Evolutionary conservation across 64 coral and sea anemone genomes (phyloP).

Genomic region (Stylophora pistillata): DNA sequence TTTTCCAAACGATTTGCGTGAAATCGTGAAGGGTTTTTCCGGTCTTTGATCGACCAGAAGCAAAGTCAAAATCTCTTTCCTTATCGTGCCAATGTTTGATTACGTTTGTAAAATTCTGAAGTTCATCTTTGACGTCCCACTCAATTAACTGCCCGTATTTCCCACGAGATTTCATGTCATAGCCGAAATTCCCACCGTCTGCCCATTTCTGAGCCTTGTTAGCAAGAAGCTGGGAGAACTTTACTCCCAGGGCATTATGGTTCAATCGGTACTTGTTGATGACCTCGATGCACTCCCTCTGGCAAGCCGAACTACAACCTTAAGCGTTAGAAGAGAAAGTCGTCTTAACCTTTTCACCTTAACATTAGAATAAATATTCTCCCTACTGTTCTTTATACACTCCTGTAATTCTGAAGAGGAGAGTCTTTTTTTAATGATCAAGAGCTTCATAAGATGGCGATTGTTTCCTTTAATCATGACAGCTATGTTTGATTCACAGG

Average conservation of each 20-base stretch:
- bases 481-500: no score
- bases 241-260: constrained; percentile 58
- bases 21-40: constrained; percentile 90
- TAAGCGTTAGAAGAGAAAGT: neutral
- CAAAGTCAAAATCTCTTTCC: constrained; percentile 80
- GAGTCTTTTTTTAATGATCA: no score
- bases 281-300: constrained; percentile 78
- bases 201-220: constrained; percentile 82
- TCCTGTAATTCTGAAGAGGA: no score
- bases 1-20: constrained; percentile 92
- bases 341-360: neutral
- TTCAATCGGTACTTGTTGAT: constrained; percentile 83
- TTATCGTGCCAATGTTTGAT: constrained; percentile 94
- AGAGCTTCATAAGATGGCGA: no score
- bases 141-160: constrained; percentile 92
- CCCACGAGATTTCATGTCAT: constrained; percentile 79
- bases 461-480: no score
- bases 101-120: constrained; percentile 67
- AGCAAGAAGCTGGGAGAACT: constrained; percentile 69
- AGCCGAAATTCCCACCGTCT: constrained; percentile 82
- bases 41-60: constrained; percentile 46
- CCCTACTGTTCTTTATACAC: no score
- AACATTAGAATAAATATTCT: no score
- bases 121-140: constrained; percentile 80
- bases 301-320: constrained; percentile 72